Evolutionary conservation across 2,888 invertebrate genomes (phyloP), one percentile per base, ranked within the genome.

Genomic region (Zaprionus obscuricornis): DNA sequence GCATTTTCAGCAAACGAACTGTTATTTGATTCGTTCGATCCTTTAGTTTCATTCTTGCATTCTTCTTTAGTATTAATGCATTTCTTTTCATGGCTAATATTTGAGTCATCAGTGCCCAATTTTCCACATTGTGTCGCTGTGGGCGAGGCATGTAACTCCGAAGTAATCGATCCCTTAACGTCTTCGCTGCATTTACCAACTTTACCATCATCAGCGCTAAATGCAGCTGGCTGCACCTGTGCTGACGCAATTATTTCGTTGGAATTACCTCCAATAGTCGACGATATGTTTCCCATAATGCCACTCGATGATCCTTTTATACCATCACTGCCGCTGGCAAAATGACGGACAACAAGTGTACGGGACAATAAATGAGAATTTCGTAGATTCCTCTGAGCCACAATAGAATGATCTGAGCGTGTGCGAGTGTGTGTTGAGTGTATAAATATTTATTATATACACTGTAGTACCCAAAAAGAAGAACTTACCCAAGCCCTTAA

Each of bases 1-100:
- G 60, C 49, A 22, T 82, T 83, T 1, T 51, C 46, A 4, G 34
- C 18, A 13, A 69, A 6, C 2, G 26, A 36, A 2, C 17, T 55
- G n/a, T 6, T 20, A 0, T 8, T 27, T 18, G 5, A 11, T 3
- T 11, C 4, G 18, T 0, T 18, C 3, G 2, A 24, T 3, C 7
- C 24, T 11, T 39, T 45, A 13, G 7, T 2, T 2, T 22, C 22
- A 22, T 2, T 2, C 6, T 63, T 42, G 2, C 7, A 2, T 2
- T 22, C 22, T 22, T n/a, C n/a, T n/a, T n/a, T n/a, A n/a, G n/a
- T n/a, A n/a, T n/a, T n/a, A n/a, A n/a, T n/a, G n/a, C n/a, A n/a
- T n/a, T n/a, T n/a, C n/a, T n/a, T n/a, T n/a, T n/a, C n/a, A n/a
- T n/a, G n/a, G n/a, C n/a, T 16, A 3, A 2, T 5, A 4, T 1